Conservation (phyloP, 2,888 invertebrate species). For the Pachydiplax longipennis region DNA sequence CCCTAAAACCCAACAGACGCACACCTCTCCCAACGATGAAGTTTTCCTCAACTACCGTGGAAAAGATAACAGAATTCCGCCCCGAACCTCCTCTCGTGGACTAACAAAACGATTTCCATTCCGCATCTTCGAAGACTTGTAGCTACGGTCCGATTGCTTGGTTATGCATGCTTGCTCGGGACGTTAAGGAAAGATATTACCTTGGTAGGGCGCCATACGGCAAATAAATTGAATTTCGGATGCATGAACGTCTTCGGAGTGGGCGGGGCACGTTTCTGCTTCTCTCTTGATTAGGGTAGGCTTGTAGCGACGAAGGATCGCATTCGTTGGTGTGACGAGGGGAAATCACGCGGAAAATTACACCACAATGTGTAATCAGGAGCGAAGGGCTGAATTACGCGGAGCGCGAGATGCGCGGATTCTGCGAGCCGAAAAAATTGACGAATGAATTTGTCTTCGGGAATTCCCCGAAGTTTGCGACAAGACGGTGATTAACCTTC, state of each 20-base stretch:
- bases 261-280: conserved; percentile 1
- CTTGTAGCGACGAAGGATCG: neutral
- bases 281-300: conserved; percentile 5
- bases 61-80: conserved; percentile 15
- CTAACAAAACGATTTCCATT: neutral
- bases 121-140: neutral
- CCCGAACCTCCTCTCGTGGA: neutral
- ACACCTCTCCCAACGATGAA: neutral
- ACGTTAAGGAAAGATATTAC: conserved; percentile 10
- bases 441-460: too few relatives aligned
- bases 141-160: neutral
- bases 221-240: conserved; percentile 31
- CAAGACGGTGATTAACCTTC: too few relatives aligned
- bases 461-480: too few relatives aligned
- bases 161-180: neutral
- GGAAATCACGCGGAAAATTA: conserved; percentile 24
- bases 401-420: neutral
- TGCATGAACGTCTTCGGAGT: neutral
- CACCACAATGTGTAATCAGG: conserved; percentile 30
- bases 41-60: conserved; percentile 16
- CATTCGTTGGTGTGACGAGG: neutral
- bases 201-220: neutral
- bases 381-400: neutral
- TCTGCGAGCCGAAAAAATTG: neutral
- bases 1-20: neutral